Percentiles rank a stretch among this genome's conserved stretches.
Conservation (phyloP, 2,888 invertebrate species). For the Cosmopolites sordidus region DNA sequence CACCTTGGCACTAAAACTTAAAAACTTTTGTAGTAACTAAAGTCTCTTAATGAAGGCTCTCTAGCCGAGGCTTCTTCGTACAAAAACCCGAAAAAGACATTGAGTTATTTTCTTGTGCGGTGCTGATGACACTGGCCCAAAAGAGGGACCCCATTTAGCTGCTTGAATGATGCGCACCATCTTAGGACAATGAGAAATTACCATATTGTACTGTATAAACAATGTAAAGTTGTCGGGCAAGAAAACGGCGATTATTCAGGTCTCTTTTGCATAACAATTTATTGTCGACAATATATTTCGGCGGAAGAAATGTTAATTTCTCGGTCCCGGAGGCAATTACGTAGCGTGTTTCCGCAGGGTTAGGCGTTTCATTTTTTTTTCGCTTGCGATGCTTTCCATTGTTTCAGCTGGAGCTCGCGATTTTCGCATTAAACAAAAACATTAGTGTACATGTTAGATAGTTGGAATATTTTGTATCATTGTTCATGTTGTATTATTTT, state of each 20-base stretch:
- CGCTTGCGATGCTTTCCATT: not conserved
- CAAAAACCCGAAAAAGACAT: not conserved
- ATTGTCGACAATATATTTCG: constrained; percentile 20
- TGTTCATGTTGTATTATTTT: too few species aligned
- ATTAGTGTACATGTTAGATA: too few species aligned
- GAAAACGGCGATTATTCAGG: constrained; percentile 19
- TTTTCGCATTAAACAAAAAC: too few species aligned
- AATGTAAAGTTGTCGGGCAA: constrained; percentile 20
- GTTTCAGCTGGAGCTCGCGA: not conserved
- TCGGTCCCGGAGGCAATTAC: constrained; percentile 6
- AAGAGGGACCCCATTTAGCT: constrained; percentile 9
- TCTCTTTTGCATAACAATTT: constrained; percentile 24
- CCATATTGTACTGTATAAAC: constrained; percentile 23
- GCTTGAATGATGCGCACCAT: constrained; percentile 17
- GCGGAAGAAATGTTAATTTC: constrained; percentile 14
- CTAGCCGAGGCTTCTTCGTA: too few species aligned
- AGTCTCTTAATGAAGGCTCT: too few species aligned
- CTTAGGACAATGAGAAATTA: constrained; percentile 20
- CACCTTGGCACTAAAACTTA: too few species aligned
- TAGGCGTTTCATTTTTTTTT: constrained; percentile 15
- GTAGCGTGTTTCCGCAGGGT: constrained; percentile 5
- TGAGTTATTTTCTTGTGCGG: not conserved
- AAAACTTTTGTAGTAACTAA: too few species aligned
- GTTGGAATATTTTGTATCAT: too few species aligned
- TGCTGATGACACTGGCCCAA: constrained; percentile 14